A percentile compares a stretch with the other conserved stretches of the same genome.
These are phyloP conservation scores for Drosophila nebulosa DNA, from an alignment of 1,140 invertebrate genomes.

Conservation along the genomic window DNA sequence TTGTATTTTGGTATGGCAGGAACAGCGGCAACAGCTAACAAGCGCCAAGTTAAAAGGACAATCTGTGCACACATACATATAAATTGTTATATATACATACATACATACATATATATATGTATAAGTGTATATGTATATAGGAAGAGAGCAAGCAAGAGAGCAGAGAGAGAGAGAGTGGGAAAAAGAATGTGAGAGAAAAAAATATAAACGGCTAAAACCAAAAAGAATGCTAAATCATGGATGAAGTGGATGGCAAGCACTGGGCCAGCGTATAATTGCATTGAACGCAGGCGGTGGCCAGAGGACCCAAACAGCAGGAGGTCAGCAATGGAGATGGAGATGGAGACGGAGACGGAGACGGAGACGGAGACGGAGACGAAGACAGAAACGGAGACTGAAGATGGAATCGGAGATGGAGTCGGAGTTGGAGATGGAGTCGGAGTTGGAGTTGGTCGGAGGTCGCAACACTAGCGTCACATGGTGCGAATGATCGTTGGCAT, in stretches of 20 bases:
- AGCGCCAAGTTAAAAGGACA: conserved; percentile 68
- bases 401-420: neutral
- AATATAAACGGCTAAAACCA: conserved; percentile 43
- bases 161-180: conserved; percentile 1
- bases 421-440: conserved; percentile 6
- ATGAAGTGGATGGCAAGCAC: conserved; percentile 45
- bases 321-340: conserved; percentile 23
- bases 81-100: conserved; percentile 15
- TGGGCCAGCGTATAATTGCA: conserved; percentile 67
- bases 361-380: neutral
- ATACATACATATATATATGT: conserved; percentile 14
- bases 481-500: conserved; percentile 72
- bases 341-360: conserved; percentile 8
- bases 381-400: neutral
- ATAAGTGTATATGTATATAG: neutral
- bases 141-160: neutral
- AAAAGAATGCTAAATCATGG: conserved; percentile 71
- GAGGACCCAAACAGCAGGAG: conserved; percentile 51
- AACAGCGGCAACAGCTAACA: conserved; percentile 43
- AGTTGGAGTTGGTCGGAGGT: neutral
- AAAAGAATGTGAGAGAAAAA: neutral
- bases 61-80: conserved; percentile 29
- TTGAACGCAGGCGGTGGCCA: conserved; percentile 47
- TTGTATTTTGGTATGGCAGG: neutral
- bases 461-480: conserved; percentile 44